A percentile compares a stretch with the other conserved stretches of the same genome.
These are phyloP conservation scores for Ephialtes manifestator DNA, from an alignment of 2,888 invertebrate species.

Conservation along the genomic window DNA sequence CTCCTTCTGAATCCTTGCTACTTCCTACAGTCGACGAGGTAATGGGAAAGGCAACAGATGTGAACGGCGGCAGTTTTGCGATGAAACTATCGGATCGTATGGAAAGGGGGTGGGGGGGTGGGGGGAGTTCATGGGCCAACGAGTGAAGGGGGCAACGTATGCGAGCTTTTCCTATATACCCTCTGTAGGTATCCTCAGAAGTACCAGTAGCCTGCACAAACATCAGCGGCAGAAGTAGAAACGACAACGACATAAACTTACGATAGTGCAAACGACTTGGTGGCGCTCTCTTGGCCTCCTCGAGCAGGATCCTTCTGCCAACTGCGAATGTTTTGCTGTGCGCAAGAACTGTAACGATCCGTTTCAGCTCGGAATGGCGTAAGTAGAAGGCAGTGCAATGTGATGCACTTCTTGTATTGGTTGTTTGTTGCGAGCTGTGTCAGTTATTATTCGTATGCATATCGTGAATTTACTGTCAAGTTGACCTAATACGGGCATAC, in stretches of 20 bases:
- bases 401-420: slow-evolving; percentile 44
- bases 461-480: neutral
- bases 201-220: slow-evolving; percentile 50
- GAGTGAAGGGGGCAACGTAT: slow-evolving; percentile 12
- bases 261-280: slow-evolving; percentile 78
- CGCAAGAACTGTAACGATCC: slow-evolving; percentile 45
- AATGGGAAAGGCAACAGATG: slow-evolving; percentile 80
- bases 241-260: slow-evolving; percentile 75
- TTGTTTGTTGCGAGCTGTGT: slow-evolving; percentile 28
- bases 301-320: slow-evolving; percentile 5
- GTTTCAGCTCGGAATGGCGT: slow-evolving; percentile 22
- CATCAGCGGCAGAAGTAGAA: slow-evolving; percentile 29
- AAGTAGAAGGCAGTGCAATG: slow-evolving; percentile 1
- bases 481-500: too few relatives aligned
- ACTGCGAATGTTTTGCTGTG: slow-evolving; percentile 56
- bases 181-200: slow-evolving; percentile 20
- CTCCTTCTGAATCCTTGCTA: neutral
- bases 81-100: slow-evolving; percentile 78
- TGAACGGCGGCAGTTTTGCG: slow-evolving; percentile 76
- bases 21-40: slow-evolving; percentile 68
- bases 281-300: slow-evolving; percentile 38
- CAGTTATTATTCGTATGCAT: neutral
- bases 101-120: neutral
- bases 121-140: slow-evolving; percentile 26
- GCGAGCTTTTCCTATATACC: slow-evolving; percentile 2